Base-by-base conservation (phyloP, 2,797 vertebrate genomes). In the Helicolenus hilgendorfi region DNA sequence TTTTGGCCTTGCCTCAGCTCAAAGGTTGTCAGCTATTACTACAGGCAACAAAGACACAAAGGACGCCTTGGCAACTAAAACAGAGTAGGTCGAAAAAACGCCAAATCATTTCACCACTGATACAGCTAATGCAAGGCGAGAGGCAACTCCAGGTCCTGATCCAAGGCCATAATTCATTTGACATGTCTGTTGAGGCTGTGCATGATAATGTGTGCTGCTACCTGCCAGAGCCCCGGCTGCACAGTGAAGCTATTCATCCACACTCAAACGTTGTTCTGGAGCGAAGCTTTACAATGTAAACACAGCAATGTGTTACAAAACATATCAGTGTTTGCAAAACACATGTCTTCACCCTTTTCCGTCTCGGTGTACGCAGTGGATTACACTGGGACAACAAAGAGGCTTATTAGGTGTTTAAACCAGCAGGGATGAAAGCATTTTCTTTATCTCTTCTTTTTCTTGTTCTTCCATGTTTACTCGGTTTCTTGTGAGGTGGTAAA, bases 231-330 rank as follows among this genome's bases (percentile, higher is more conserved):
- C 60, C 67, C n/a, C 1, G 26, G 33, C 92, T 87, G 85, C 93
- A 97, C 94, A 97, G 72, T 88, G 91, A 62, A 76, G 85, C 92
- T 65, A 96, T 96, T 97, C 95, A 97, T 96, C 65, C 91, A 86
- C 86, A 85, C 81, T 65, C 65, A 2, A 22, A 87, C 78, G 94
- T 91, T 93, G 89, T 95, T 92, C 86, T 81, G 72, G 65, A 64
- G 59, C 64, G 8, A 65, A 60, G 85, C 92, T 94, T 93, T 89
- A 92, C 92, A 93, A 94, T 63, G 87, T 95, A 89, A 96, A 96
- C 94, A 95, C 75, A 38, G 86, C 75, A 67, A 88, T 79, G 90
- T 86, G 92, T 93, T 90, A 91, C 83, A 95, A 93, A 94, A 94
- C 92, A 91, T 65, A 91, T 92, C 86, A 84, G 35, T 92, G 90